Evolutionary conservation across 2,113 vertebrate genomes (phyloP).

Genomic region (Acrocephalus arundinaceus): DNA sequence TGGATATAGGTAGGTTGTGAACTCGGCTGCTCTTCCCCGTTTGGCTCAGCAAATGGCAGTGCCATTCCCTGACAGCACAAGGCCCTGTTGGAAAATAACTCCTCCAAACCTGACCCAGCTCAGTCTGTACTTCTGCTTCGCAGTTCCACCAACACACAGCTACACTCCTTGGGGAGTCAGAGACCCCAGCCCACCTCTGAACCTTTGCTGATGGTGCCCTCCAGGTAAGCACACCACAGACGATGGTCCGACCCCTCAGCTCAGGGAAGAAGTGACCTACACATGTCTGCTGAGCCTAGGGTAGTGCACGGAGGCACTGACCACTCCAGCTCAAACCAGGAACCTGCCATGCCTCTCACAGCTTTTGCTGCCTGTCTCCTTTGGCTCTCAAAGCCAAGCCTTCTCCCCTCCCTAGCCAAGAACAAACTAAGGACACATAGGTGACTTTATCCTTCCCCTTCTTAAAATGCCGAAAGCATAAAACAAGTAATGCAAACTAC

Average conservation of each 20-base stretch:
- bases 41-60: not conserved
- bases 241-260: not conserved
- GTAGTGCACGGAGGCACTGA: not conserved
- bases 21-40: rapidly evolving
- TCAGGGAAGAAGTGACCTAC: not conserved
- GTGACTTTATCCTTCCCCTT: not conserved
- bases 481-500: not conserved
- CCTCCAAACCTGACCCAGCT: not conserved
- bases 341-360: not conserved
- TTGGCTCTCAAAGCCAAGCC: not conserved
- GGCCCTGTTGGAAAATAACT: not conserved
- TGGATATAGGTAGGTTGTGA: not conserved
- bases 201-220: rapidly evolving
- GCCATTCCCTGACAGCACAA: not conserved
- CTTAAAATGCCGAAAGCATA: not conserved
- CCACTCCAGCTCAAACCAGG: not conserved
- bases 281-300: rapidly evolving
- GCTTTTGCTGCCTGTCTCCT: not conserved
- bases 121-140: rapidly evolving
- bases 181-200: not conserved
- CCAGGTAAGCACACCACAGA: not conserved
- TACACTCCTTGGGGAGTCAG: not conserved
- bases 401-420: too few relatives aligned
- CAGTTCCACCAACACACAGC: not conserved
- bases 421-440: not conserved